Conservation (phyloP, 2,113 vertebrate species). For the Ophthalmotilapia sp. region DNA sequence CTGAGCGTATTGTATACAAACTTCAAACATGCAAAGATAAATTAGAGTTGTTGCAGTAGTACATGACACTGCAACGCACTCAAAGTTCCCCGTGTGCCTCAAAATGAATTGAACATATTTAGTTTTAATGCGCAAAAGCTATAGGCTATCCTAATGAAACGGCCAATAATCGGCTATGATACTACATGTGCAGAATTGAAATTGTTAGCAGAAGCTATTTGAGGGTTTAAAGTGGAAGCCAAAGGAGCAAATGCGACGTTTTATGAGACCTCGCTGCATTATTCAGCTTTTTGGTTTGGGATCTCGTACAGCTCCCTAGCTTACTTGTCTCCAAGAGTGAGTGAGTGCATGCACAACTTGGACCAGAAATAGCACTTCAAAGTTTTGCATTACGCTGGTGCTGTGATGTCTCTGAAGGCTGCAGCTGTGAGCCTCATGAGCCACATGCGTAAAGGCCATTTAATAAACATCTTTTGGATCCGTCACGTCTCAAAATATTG, state of each 20-base stretch:
- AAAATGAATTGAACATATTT: neutral
- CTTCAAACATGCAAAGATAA: neutral
- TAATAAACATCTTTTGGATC: slow-evolving; percentile 57
- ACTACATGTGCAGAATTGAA: neutral
- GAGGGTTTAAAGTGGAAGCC: slow-evolving; percentile 6
- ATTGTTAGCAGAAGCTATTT: slow-evolving; percentile 10
- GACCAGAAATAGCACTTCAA: slow-evolving; percentile 53
- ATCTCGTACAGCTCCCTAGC: neutral
- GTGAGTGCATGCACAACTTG: slow-evolving; percentile 24
- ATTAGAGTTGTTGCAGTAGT: neutral
- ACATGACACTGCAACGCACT: neutral
- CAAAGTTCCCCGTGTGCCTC: neutral
- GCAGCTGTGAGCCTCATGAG: slow-evolving; percentile 46
- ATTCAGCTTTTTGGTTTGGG: neutral
- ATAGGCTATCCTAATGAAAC: neutral
- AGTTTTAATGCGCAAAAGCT: neutral
- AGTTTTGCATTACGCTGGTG: slow-evolving; percentile 45
- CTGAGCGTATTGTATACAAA: neutral
- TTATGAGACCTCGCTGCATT: slow-evolving; percentile 15
- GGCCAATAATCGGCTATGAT: neutral
- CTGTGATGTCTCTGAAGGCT: slow-evolving; percentile 41
- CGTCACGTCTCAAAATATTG: slow-evolving; percentile 62
- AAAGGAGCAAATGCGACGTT: neutral
- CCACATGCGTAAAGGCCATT: slow-evolving; percentile 42
- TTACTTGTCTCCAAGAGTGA: slow-evolving; percentile 22